These are phyloP conservation scores for Cryptocheilus praepositus DNA, from an alignment of 2,888 invertebrate species.

Conservation along the genomic window DNA sequence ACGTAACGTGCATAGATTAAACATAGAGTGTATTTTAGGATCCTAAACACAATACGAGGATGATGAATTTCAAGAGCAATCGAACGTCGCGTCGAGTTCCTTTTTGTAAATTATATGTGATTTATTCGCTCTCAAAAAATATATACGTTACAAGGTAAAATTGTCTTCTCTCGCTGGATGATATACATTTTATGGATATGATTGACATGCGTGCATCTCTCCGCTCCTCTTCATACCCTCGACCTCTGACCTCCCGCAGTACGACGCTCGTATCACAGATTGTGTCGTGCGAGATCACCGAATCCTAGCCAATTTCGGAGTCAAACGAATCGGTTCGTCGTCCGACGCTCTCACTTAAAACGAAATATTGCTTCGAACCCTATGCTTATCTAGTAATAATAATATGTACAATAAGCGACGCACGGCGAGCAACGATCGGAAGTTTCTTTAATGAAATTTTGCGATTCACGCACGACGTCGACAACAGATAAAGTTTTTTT, in stretches of 20 bases:
- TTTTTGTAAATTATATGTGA: constrained; percentile 53
- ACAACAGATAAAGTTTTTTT: no score
- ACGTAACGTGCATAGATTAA: no score
- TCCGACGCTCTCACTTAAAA: not conserved
- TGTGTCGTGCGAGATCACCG: not conserved
- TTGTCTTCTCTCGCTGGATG: constrained; percentile 36
- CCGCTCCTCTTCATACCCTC: not conserved
- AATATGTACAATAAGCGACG: not conserved
- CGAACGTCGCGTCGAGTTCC: constrained; percentile 50
- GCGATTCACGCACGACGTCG: no score
- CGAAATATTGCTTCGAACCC: not conserved
- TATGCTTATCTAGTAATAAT: not conserved
- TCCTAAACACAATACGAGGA: constrained; percentile 25
- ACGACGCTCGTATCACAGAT: constrained; percentile 16
- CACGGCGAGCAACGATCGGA: no score
- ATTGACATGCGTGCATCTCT: not conserved
- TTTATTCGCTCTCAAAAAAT: constrained; percentile 54
- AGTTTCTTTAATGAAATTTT: no score
- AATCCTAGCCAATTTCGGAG: not conserved
- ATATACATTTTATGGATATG: constrained; percentile 25
- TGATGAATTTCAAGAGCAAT: constrained; percentile 39
- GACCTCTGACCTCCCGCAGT: not conserved
- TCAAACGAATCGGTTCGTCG: not conserved
- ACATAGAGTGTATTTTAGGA: not conserved
- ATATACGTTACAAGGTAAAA: constrained; percentile 47